phyloP scores from a whole-genome alignment of 2,888 invertebrate genomes.

The Elgonia sp. region DNA sequence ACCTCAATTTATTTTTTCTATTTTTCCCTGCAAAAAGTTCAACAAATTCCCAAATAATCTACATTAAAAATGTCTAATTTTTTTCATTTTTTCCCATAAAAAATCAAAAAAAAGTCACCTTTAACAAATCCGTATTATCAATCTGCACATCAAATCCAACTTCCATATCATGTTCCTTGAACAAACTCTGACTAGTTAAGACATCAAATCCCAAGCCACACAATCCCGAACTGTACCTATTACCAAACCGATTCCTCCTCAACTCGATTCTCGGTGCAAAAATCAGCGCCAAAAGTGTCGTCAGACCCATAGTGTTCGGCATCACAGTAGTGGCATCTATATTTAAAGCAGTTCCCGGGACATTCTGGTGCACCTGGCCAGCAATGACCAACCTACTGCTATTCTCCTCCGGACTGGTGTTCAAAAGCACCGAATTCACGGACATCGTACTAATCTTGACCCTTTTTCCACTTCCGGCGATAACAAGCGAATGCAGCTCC shows the following conservation, averaged over 20 bases:
- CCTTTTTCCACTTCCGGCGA: constrained; percentile 88
- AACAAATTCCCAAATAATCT: too few relatives aligned
- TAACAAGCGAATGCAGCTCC: constrained; percentile 89
- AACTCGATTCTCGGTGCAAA: constrained; percentile 95
- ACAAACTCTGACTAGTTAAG: constrained; percentile 88
- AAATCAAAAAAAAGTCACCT: constrained; percentile 88
- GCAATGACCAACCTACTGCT: constrained; percentile 91
- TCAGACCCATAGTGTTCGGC: constrained; percentile 95
- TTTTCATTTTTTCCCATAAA: too few relatives aligned
- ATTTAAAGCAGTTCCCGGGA: constrained; percentile 87
- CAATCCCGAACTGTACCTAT: constrained; percentile 91
- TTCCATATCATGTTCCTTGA: constrained; percentile 95
- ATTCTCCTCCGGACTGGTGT: constrained; percentile 92
- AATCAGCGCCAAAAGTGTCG: constrained; percentile 92
- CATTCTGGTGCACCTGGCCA: constrained; percentile 89
- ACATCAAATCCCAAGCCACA: constrained; percentile 94
- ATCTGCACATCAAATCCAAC: constrained; percentile 93
- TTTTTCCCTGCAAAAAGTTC: too few relatives aligned
- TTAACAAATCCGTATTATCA: constrained; percentile 89
- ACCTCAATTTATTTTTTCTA: too few relatives aligned
- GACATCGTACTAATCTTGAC: constrained; percentile 92
- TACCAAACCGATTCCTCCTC: constrained; percentile 89
- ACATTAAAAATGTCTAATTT: too few relatives aligned
- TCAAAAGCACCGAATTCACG: constrained; percentile 95
- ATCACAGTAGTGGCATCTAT: constrained; percentile 94